Base-by-base conservation (phyloP, 1,140 invertebrate species). In the Cydia amplana region DNA sequence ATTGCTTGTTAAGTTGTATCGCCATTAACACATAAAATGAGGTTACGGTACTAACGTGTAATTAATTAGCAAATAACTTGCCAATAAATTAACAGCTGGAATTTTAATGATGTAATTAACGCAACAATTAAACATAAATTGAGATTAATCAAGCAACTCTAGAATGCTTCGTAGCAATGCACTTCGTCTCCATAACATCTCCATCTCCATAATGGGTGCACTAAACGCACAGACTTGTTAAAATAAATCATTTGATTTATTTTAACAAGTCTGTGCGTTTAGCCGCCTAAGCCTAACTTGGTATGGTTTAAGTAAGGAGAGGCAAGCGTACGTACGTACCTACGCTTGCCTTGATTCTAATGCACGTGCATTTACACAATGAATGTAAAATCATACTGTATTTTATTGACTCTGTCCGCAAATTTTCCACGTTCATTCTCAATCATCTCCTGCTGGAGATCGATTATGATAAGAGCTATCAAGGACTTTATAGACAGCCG, bases 231-330 rank as follows among this genome's bases (percentile, higher is more conserved):
- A 32, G 14, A 65, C 64, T 65, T 65, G 28, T 36, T 65, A 32
- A 65, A 65, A 65, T 65, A 65, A 65, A 32, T 65, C 14, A 36
- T 18, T n/a, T 65, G n/a, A n/a, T n/a, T n/a, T n/a, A n/a, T n/a
- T n/a, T n/a, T n/a, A n/a, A n/a, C n/a, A n/a, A n/a, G n/a, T n/a
- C n/a, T n/a, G n/a, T n/a, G n/a, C n/a, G n/a, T 2, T 32, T 64
- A 64, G 63, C 28, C 20, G 60, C 25, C 64, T 65, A 32, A 65
- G 25, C 16, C 28, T 28, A 18, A 36, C 55, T 23, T 60, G 9
- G 55, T 2, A 23, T 60, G 55, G 55, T 60, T 23, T 60, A 60
- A 60, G 55, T 60, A 9, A 60, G n/a, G 20, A 23, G 55, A 60
- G 12, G 20, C 6, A 9, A 60, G 55, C 55, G 55, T 60, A 49